Base-by-base conservation (phyloP, 2,797 vertebrate genomes). In the Falco columbarius region DNA sequence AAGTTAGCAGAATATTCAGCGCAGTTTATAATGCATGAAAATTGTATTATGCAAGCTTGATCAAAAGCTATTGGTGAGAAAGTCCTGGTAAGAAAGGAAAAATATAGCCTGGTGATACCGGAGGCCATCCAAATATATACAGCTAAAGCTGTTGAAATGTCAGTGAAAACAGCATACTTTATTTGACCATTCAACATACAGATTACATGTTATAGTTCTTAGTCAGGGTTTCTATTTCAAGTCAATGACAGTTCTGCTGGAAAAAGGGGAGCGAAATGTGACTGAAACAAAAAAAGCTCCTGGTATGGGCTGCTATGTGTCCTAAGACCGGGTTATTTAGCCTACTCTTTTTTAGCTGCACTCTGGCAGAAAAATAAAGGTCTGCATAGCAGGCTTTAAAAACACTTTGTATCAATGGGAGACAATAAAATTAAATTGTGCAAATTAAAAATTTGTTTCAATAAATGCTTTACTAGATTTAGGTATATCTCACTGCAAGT, bases 1-100 rank as follows among this genome's bases (percentile, higher is more conserved):
- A 97, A 97, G 16, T 36, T 95, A 95, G 95, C 58, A 87, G 84
- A 97, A 95, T 96, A 96, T 95, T 93, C 91, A 96, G 75, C 61
- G 84, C 19, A 55, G 79, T 84, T 97, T 95, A 93, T 94, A 97
- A 96, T 84, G 90, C 89, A 88, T 93, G 84, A 93, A 49, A 95
- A 95, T 95, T 97, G 86, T 93, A 83, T 95, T 94, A 96, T 92
- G 47, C 32, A 92, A 96, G 34, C 87, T 96, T 92, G 56, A 96
- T 93, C 61, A 94, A 95, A 92, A 94, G 34, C 85, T 96, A 94
- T 58, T 14, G 32, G 55, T 66, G 38, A 83, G 47, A 67, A 84
- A 95, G 92, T 86, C 19, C 46, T 94, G 56, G 51, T 93, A 93
- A 63, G 55, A 95, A 87, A 65, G 59, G 83, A 93, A 96, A 97